Evolutionary conservation across 2,797 vertebrate genomes (phyloP), one percentile per base, ranked within the genome.

Genomic region (Molossus molossus): DNA sequence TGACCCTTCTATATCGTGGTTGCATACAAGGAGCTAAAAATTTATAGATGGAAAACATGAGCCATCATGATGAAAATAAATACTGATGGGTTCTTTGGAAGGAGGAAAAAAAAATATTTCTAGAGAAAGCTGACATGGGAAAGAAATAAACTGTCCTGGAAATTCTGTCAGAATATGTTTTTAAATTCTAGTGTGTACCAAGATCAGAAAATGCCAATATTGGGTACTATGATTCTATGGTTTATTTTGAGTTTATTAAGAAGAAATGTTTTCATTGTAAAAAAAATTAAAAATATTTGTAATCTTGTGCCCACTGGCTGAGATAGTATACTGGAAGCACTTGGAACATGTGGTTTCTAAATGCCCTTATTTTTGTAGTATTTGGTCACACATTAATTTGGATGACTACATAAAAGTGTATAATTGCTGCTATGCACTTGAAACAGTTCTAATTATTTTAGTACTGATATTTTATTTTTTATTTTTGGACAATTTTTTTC

Each of bases 301-400:
- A 75, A 87, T 57, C 29, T 77, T 79, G 37, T 64, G 37, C 50
- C 7, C 10, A 73, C 62, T 53, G 48, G 82, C 50, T 65, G 53
- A 75, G 12, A 53, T 29, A 29, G 14, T 29, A 21, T 11, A 67
- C 77, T 77, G 23, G 15, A 86, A 86, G 7, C 67, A 33, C 89
- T 70, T 94, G 37, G 45, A 62, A 40, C 57, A 18, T 25, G 8
- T 37, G 18, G 11, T 29, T 87, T 94, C 70, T 91, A 82, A 82
- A 76, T 50, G 9, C 5, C 45, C 29, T 79, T 67, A n/a, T 33
- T 91, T 93, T 70, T 45, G 23, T 60, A 80, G 6, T 1, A 33
- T 72, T 70, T 70, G 11, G 73, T 93, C 69, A 82, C 14, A 55
- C 13, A 69, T 94, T 91, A 94, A 87, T 89, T 96, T 84, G 37